Conservation (phyloP, 2,113 vertebrate genomes). For the Rallus limicola region DNA sequence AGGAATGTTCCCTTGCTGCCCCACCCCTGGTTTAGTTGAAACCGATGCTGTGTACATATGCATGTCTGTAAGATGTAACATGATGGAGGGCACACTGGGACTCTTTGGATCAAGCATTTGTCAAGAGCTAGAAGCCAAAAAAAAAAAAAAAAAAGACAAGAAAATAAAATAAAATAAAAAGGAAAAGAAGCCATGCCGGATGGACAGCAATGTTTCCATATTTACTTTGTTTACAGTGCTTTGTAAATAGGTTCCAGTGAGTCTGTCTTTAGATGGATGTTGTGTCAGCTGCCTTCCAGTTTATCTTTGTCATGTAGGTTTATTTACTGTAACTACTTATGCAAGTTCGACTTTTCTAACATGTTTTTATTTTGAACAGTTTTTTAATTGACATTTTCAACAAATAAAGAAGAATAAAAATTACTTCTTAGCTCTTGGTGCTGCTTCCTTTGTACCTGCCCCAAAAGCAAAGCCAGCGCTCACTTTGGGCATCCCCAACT, state of each 20-base stretch:
- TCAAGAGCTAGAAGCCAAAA: conserved; percentile 73
- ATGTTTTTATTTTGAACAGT: conserved; percentile 80
- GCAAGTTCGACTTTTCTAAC: conserved; percentile 79
- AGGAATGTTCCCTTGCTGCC: not conserved
- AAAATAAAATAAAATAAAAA: conserved; percentile 57
- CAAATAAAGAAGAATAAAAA: conserved; percentile 74
- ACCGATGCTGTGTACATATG: conserved; percentile 39
- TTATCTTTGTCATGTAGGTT: conserved; percentile 59
- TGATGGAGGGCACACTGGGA: conserved; percentile 46
- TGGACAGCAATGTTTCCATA: conserved; percentile 70
- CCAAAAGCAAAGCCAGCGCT: not conserved
- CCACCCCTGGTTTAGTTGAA: conserved; percentile 20
- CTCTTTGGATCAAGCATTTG: conserved; percentile 35
- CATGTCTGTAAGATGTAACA: conserved; percentile 45
- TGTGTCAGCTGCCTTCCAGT: conserved; percentile 67
- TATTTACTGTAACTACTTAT: conserved; percentile 72
- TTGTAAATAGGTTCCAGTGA: conserved; percentile 72
- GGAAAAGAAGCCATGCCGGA: conserved; percentile 82
- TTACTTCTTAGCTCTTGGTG: conserved; percentile 34
- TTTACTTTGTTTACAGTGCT: conserved; percentile 78
- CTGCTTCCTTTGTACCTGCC: not conserved
- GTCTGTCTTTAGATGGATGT: conserved; percentile 69
- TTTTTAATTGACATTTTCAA: conserved; percentile 85
- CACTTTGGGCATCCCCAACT: not conserved
- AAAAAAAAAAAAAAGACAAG: conserved; percentile 41